phyloP scores from a whole-genome alignment of 2,888 invertebrate genomes.

The Lasioglossum calceatum region DNA sequence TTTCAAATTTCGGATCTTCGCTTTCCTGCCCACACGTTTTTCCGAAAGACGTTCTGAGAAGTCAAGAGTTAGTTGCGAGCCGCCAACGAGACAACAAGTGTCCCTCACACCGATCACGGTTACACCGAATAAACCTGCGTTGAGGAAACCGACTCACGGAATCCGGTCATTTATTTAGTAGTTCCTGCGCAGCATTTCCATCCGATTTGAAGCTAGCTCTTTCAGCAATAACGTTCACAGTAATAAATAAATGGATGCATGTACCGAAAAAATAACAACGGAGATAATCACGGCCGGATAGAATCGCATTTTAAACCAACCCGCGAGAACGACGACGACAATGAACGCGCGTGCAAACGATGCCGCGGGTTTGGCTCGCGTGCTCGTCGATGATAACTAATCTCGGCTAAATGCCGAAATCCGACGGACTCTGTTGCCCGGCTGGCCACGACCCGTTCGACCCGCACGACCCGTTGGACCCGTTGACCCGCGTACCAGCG shows the following conservation, averaged over 20 bases:
- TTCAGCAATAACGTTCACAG: neutral
- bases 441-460: constrained; percentile 13
- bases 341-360: constrained; percentile 21
- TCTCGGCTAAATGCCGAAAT: constrained; percentile 39
- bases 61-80: no score
- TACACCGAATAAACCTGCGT: no score
- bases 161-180: no score
- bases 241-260: constrained; percentile 1
- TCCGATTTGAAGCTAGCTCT: no score
- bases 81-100: no score
- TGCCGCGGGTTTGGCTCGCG: constrained; percentile 29
- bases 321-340: neutral
- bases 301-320: constrained; percentile 1
- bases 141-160: no score
- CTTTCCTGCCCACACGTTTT: no score
- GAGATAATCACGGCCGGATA: neutral
- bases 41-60: no score
- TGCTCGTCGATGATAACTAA: constrained; percentile 49
- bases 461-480: constrained; percentile 9
- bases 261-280: neutral
- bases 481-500: neutral
- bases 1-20: no score
- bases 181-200: no score
- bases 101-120: no score
- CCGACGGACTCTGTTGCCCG: constrained; percentile 42